Evolutionary conservation across 2,113 vertebrate genomes (phyloP), one percentile per base, ranked within the genome.

Genomic region (Chaenogobius annularis): DNA sequence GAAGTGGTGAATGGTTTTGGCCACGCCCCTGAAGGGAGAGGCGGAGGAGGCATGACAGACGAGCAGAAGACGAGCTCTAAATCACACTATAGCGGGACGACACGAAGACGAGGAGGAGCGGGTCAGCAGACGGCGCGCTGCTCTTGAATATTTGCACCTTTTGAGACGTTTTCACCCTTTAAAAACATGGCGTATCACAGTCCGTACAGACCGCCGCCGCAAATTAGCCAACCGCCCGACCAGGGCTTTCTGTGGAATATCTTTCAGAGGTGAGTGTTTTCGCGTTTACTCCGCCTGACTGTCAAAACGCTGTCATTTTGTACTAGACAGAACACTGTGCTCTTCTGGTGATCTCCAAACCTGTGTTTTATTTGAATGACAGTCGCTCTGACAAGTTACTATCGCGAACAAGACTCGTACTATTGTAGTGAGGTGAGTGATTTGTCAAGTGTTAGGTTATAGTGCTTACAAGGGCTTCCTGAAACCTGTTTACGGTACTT

Each of bases 221-320:
- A 89, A 0, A 83, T 82, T 43, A 90, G 85, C 83, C 80, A 81
- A n/a, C 88, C 90, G 19, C 87, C 88, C 19, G 93, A 94, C 79
- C 93, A 94, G 68, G 78, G 88, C 10, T 94, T 94, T 64, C 79
- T 94, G 77, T 94, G 93, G 93, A 94, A 92, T 86, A 94, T 94
- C 87, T 94, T 94, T 70, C 93, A 94, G 86, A 92, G 93, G 93
- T 94, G 79, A 93, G 92, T 81, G 62, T 35, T 68, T 52, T 64
- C 40, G 61, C 52, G 6, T 47, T 47, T 63, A 63, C 66, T 64
- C 19, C 68, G 74, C 74, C 68, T 81, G 37, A 40, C 37, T 40
- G 72, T 70, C 67, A 69, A 74, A 13, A 70, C 75, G 85, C 79
- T 37, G 80, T 55, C 67, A 72, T 64, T 47, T 46, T 11, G 59